Percentiles rank a stretch among this genome's conserved stretches.
Evolutionary conservation across 2,113 vertebrate genomes (phyloP).

Genomic region (Pao palembangensis): DNA sequence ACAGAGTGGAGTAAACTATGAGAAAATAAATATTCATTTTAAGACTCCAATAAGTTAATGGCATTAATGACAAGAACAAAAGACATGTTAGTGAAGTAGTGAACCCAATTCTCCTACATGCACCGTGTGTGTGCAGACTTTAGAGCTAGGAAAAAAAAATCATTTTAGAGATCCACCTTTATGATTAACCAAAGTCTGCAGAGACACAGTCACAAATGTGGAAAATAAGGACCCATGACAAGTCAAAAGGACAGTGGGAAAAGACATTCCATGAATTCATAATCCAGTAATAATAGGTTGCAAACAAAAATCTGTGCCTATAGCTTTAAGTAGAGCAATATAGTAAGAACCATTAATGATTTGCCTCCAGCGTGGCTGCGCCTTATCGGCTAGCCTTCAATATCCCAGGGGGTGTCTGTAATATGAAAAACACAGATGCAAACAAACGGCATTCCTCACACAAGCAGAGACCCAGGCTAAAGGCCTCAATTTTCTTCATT

Average conservation of each 20-base stretch:
- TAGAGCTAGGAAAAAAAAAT: background rate
- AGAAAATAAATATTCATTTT: conserved; percentile 23
- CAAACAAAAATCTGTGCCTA: conserved; percentile 70
- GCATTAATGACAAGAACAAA: conserved; percentile 15
- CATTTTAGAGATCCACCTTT: conserved; percentile 14
- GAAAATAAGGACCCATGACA: conserved; percentile 12
- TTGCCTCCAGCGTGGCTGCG: conserved; percentile 80
- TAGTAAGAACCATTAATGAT: conserved; percentile 79
- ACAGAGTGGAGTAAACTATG: conserved; percentile 3
- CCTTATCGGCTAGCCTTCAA: conserved; percentile 82
- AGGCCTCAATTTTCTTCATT: conserved; percentile 49
- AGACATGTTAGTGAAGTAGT: conserved; percentile 31
- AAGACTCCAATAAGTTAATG: conserved; percentile 21
- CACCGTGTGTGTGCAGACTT: conserved; percentile 25
- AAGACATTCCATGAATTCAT: conserved; percentile 30
- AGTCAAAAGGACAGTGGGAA: conserved; percentile 33
- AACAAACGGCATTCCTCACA: conserved; percentile 81
- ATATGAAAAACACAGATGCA: conserved; percentile 82
- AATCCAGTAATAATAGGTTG: conserved; percentile 50
- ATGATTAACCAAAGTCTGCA: conserved; percentile 35
- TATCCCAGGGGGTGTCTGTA: conserved; percentile 83
- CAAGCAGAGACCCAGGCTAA: conserved; percentile 61
- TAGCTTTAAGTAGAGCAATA: conserved; percentile 76
- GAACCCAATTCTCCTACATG: conserved; percentile 2
- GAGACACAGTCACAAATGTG: conserved; percentile 29